Base-by-base conservation (phyloP, 2,113 vertebrate species). In the Fukomys damarensis region DNA sequence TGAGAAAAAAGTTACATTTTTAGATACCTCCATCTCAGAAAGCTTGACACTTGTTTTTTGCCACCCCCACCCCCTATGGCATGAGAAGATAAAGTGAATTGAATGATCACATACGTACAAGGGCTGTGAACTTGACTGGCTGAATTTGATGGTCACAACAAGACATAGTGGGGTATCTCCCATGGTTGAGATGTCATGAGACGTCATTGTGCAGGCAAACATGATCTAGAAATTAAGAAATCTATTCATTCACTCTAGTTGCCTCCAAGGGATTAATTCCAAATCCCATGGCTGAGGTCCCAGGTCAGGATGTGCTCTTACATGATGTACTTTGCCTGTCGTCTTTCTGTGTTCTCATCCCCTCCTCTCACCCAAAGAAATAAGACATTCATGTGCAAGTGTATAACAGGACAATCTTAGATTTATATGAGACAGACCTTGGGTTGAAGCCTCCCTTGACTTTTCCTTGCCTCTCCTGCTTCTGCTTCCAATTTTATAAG, bases 71-170 rank as follows among this genome's bases (percentile, higher is more conserved):
- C n/a, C n/a, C n/a, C 0, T 2, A 8, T 56, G 56, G 16, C 22
- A 1, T 35, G 9, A 80, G 68, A 82, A 85, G 58, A 76, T 85
- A n/a, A 59, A 86, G 9, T 28, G 43, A 84, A 76, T 43, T 52
- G 12, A 63, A 0, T 10, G 12, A 77, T 24, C 5, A 20, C 10
- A 4, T 22, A 16, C 10, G 3, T 22, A 32, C 32, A 24, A 52
- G 11, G 41, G 89, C 74, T 46, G 91, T 84, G 65, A 63, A 54
- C 59, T 97, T 52, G 49, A 76, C 70, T 82, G 17, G 43, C 41
- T 92, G 77, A 56, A 52, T 52, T 76, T 76, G 10, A 65, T 32
- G 17, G 49, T 83, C 72, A 72, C 66, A 61, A 12, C 11, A 59
- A 80, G 59, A 46, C 46, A 26, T 41, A 2, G 43, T 5, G 38